Conservation (phyloP, 2,113 vertebrate species). For the Stomatorhinus ivindoensis region DNA sequence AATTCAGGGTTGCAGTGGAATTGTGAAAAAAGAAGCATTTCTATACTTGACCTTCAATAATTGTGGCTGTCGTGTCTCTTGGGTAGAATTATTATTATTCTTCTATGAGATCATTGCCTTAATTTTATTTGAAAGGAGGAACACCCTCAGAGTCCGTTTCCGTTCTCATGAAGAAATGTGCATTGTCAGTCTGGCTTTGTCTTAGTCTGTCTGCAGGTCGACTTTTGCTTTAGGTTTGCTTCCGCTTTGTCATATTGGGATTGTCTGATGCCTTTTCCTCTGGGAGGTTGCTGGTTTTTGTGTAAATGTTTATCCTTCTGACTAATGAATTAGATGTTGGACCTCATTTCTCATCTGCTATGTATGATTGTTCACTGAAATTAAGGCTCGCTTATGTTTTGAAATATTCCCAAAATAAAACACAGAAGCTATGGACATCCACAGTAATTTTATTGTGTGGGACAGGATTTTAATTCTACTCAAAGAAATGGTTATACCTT, state of each 20-base stretch:
- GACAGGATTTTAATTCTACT: not conserved
- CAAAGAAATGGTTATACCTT: not conserved
- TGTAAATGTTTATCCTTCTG: not conserved
- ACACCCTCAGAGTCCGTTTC: slow-evolving; percentile 17
- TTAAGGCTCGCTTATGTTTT: not conserved
- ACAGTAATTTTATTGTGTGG: not conserved
- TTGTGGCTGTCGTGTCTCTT: not conserved
- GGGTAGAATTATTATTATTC: slow-evolving; percentile 6
- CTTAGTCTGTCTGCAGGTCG: not conserved
- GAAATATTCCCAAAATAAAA: not conserved
- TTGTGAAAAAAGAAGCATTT: not conserved
- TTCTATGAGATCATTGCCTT: not conserved
- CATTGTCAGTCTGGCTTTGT: slow-evolving; percentile 6
- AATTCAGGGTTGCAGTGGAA: not conserved
- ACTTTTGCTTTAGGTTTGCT: not conserved
- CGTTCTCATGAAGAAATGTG: slow-evolving; percentile 18
- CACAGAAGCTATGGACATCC: not conserved
- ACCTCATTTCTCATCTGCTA: not conserved
- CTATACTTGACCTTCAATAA: not conserved
- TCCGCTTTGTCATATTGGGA: not conserved
- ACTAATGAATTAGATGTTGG: not conserved
- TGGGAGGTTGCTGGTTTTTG: not conserved
- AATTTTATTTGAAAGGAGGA: not conserved
- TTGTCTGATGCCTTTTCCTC: not conserved
- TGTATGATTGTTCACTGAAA: not conserved